Conservation (phyloP, 1,140 invertebrate species). For the Aphelenchoides avenae region DNA sequence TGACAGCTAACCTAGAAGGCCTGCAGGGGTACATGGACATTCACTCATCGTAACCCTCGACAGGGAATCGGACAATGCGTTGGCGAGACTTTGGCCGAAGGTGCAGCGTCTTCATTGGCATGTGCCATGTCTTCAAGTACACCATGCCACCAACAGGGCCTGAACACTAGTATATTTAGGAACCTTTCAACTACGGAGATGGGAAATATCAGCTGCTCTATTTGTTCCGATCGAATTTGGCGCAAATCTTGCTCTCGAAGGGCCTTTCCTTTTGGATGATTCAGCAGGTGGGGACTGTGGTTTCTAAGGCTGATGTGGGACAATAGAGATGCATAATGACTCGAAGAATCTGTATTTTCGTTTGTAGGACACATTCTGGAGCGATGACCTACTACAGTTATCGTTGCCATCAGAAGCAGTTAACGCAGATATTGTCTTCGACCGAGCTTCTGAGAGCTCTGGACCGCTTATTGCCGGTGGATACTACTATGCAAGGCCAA, state of each 20-base stretch:
- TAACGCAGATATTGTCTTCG: slow-evolving; percentile 38
- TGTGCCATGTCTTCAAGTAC: slow-evolving; percentile 44
- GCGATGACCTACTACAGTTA: slow-evolving; percentile 43
- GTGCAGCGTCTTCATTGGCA: slow-evolving; percentile 50
- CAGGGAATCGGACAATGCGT: slow-evolving; percentile 21
- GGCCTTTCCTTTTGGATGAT: slow-evolving; percentile 59
- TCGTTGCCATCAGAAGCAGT: slow-evolving; percentile 7
- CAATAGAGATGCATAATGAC: background rate
- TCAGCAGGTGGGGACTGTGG: slow-evolving; percentile 36
- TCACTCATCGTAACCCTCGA: slow-evolving; percentile 54
- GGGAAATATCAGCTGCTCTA: slow-evolving; percentile 55
- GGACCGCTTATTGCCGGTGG: slow-evolving; percentile 42
- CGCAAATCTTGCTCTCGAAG: slow-evolving; percentile 37
- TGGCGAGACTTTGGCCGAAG: slow-evolving; percentile 43
- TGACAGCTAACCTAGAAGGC: background rate
- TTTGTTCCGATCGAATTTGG: slow-evolving; percentile 50
- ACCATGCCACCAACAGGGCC: slow-evolving; percentile 8
- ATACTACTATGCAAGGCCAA: slow-evolving; percentile 33
- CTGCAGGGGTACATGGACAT: slow-evolving; percentile 42
- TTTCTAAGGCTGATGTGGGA: background rate
- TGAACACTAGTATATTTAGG: slow-evolving; percentile 28
- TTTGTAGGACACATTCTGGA: slow-evolving; percentile 48
- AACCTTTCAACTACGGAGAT: slow-evolving; percentile 55
- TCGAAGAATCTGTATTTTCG: slow-evolving; percentile 17
- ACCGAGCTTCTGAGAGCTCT: slow-evolving; percentile 28